phyloP scores from a whole-genome alignment of 1,140 invertebrate species.

The Grapholita molesta region DNA sequence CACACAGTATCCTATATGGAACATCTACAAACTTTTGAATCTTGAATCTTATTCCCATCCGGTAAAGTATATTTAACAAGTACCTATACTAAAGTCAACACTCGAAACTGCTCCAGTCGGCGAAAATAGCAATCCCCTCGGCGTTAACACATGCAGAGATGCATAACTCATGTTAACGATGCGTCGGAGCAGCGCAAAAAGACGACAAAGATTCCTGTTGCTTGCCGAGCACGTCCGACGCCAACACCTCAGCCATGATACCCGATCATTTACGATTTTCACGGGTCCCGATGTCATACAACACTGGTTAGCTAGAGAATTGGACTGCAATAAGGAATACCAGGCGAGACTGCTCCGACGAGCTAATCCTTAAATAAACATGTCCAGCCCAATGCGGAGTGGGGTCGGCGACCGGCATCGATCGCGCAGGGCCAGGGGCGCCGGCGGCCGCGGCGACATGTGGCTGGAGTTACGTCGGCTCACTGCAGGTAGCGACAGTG shows the following conservation, averaged over 20 bases:
- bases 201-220: neutral
- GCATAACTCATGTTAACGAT: neutral
- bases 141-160: neutral
- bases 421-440: neutral
- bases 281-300: neutral
- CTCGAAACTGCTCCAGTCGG: neutral
- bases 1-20: neutral
- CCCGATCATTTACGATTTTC: neutral
- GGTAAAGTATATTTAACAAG: neutral
- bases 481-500: no score
- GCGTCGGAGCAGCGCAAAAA: neutral
- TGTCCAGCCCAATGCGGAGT: neutral
- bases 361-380: slow-evolving; percentile 5
- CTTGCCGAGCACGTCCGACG: neutral
- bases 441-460: no score
- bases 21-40: neutral
- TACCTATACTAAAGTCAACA: neutral
- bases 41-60: neutral
- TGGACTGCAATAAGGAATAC: neutral
- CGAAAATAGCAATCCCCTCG: neutral
- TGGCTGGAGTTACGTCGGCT: no score
- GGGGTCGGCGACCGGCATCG: slow-evolving; percentile 1
- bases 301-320: neutral
- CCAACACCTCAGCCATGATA: neutral
- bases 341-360: neutral